Evolutionary conservation across 2,797 vertebrate genomes (phyloP), one percentile per base, ranked within the genome.

Genomic region (Aythya fuligula): DNA sequence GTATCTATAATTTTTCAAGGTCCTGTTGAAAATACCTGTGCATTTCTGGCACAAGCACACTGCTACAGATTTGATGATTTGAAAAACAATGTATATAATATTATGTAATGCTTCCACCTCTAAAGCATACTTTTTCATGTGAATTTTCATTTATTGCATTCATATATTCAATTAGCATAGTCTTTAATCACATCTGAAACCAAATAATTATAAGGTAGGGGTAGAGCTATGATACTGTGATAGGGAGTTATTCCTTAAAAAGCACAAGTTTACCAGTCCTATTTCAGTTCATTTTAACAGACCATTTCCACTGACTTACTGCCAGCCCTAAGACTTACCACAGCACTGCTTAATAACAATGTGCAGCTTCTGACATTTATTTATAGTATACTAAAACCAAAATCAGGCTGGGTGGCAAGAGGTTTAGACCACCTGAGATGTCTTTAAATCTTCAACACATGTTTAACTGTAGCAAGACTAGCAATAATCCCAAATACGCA

Each of bases 231-330:
- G 12, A 24, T 71, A 61, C 64, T 28, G 5, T 36, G 11, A 66
- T 78, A 36, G n/a, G n/a, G 17, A 93, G 8, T 11, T 57, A 65
- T 53, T 86, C 28, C 20, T 73, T 83, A 65, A 87, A 91, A 95
- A 91, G 24, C 12, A 0, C 82, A 76, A 80, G 60, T 75, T 51
- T 95, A 43, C 45, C 19, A 4, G 36, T 65, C 62, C 87, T 71
- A 74, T 91, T 94, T 90, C 88, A 73, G 70, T 78, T 95, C 85
- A 89, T 90, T 96, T 96, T 94, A 94, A 91, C 36, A 87, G 67
- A 45, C 41, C 27, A 90, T 41, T 80, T 82, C 65, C 73, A 92
- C 71, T 66, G 84, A 85, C 62, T 92, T 95, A 89, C 62, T 89
- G 65, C 38, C 34, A 74, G 49, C 54, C 86, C 56, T 86, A 84